phyloP scores from a whole-genome alignment of 2,888 invertebrate genomes.

The Drosophila robusta region DNA sequence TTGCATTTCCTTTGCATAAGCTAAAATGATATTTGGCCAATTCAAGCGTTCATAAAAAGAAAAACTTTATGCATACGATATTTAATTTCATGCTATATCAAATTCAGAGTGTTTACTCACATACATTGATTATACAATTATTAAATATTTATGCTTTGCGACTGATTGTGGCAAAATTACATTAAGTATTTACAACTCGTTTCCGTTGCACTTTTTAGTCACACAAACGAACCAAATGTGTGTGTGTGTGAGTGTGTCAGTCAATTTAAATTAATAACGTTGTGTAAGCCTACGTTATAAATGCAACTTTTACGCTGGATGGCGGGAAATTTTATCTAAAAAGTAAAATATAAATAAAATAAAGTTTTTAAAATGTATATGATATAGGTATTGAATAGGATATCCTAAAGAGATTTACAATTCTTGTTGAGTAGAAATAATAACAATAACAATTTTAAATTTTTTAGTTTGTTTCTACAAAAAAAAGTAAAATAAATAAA shows the following conservation, averaged over 20 bases:
- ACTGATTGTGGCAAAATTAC: slow-evolving; percentile 50
- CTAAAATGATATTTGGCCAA: slow-evolving; percentile 54
- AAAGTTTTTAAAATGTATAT: not conserved
- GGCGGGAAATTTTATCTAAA: not conserved
- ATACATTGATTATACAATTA: slow-evolving; percentile 42
- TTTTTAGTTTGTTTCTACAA: too few species aligned
- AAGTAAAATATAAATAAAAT: not conserved
- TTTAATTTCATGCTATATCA: slow-evolving; percentile 52
- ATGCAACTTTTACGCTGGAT: not conserved
- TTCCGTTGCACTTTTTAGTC: slow-evolving; percentile 29
- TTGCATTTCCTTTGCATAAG: slow-evolving; percentile 66
- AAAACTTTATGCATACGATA: slow-evolving; percentile 48
- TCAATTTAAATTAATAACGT: slow-evolving; percentile 28
- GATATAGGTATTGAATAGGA: too few species aligned
- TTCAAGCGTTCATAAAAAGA: slow-evolving; percentile 37
- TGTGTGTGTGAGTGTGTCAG: too few species aligned
- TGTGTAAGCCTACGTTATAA: not conserved
- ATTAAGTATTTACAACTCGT: slow-evolving; percentile 60
- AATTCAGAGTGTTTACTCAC: slow-evolving; percentile 27
- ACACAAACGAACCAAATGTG: not conserved
- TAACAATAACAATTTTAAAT: too few species aligned
- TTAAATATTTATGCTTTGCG: slow-evolving; percentile 54
- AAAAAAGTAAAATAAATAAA: too few species aligned
- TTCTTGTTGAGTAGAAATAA: too few species aligned
- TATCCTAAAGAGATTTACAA: too few species aligned